These are phyloP conservation scores for Lepidurus couesii DNA, from an alignment of 1,140 invertebrate genomes.

Conservation along the genomic window DNA sequence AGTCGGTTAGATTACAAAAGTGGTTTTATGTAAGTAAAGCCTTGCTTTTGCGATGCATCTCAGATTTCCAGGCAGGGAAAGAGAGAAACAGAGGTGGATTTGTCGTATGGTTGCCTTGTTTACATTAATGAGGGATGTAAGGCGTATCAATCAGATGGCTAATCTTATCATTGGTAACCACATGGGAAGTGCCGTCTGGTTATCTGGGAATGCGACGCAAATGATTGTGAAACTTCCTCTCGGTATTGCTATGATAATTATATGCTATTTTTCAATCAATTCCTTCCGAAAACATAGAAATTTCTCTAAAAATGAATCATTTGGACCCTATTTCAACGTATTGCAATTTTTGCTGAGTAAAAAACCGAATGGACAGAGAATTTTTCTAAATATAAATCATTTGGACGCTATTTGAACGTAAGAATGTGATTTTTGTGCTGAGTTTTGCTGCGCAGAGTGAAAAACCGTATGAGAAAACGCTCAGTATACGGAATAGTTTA, in stretches of 20 bases:
- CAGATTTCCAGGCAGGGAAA: neutral
- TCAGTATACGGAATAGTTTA: neutral
- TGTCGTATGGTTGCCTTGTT: constrained; percentile 8
- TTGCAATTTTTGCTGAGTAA: too few species aligned
- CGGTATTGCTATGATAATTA: neutral
- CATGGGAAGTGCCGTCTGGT: constrained; percentile 12
- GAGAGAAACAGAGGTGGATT: neutral
- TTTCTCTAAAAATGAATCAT: neutral
- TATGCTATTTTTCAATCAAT: neutral
- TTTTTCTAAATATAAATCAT: too few species aligned
- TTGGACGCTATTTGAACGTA: too few species aligned
- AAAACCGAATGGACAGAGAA: too few species aligned
- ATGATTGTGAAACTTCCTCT: constrained; percentile 19
- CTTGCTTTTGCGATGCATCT: neutral
- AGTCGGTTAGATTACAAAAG: neutral
- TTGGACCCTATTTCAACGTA: too few species aligned
- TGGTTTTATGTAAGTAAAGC: neutral
- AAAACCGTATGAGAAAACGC: too few species aligned
- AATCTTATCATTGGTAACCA: constrained; percentile 19
- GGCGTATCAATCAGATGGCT: constrained; percentile 16
- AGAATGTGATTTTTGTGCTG: too few species aligned
- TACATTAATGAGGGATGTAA: constrained; percentile 19
- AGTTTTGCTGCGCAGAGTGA: too few species aligned
- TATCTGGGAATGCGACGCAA: neutral
- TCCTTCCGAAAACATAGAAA: neutral